phyloP scores from a whole-genome alignment of 2,888 invertebrate species.

The Anarsia innoxiella region DNA sequence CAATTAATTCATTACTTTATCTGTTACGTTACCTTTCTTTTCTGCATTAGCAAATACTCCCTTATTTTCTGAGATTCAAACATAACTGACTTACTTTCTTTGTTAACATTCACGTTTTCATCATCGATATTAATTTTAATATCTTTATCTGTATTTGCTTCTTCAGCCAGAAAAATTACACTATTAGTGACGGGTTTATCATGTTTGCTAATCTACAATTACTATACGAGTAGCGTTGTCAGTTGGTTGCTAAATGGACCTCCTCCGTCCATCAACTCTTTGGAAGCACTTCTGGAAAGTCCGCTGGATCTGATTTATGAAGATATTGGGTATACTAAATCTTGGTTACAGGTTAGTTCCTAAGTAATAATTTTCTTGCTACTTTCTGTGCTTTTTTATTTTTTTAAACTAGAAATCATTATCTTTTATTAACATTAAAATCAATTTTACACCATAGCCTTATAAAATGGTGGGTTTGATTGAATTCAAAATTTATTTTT shows the following conservation, averaged over 20 bases:
- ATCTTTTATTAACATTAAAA: no score
- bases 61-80: no score
- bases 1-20: slow-evolving; percentile 4
- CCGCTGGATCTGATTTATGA: slow-evolving; percentile 64
- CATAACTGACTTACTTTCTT: no score
- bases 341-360: slow-evolving; percentile 47
- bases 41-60: no score
- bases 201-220: slow-evolving; percentile 69
- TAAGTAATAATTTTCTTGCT: background rate
- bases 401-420: background rate
- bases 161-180: slow-evolving; percentile 47
- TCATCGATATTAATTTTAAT: no score
- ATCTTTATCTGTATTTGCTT: no score
- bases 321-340: slow-evolving; percentile 60
- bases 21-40: no score
- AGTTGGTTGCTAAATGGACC: slow-evolving; percentile 71
- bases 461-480: no score
- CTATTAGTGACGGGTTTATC: slow-evolving; percentile 50
- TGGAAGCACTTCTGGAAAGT: slow-evolving; percentile 67
- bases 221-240: slow-evolving; percentile 76
- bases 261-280: slow-evolving; percentile 62
- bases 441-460: no score
- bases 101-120: no score
- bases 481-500: no score
- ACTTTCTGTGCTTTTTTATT: background rate